Conservation (phyloP, 2,888 invertebrate species). For the Crocallis elinguaria region DNA sequence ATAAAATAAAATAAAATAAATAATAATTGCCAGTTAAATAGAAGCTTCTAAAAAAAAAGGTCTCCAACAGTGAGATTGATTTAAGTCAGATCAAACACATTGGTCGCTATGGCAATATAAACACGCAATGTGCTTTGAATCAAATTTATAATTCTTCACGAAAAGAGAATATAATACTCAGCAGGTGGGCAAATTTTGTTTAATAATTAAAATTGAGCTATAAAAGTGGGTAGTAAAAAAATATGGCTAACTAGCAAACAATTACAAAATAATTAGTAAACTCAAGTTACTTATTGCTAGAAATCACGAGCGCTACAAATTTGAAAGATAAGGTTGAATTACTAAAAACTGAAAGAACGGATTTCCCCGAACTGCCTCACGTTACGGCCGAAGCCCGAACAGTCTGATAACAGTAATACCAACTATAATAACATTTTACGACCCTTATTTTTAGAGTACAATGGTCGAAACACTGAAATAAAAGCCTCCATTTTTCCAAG, state of each 20-base stretch:
- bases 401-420: conserved; percentile 18
- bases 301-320: conserved; percentile 1
- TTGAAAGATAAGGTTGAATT: not conserved
- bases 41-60: too few relatives aligned
- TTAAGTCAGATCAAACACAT: too few relatives aligned
- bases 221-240: too few relatives aligned
- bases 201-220: not conserved
- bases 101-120: too few relatives aligned
- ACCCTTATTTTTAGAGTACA: conserved; percentile 32
- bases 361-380: not conserved
- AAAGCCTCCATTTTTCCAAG: too few relatives aligned
- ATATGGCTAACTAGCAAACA: not conserved
- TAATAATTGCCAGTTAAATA: too few relatives aligned
- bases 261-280: not conserved
- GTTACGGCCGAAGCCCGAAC: conserved; percentile 6
- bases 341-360: not conserved
- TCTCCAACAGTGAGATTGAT: too few relatives aligned
- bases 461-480: not conserved
- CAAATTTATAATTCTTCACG: not conserved
- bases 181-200: not conserved
- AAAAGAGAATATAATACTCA: not conserved
- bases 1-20: too few relatives aligned
- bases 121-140: too few relatives aligned
- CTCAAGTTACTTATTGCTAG: not conserved
- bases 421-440: conserved; percentile 47